Conservation (phyloP, 2,888 invertebrate species). For the Phymatocera aterrima region DNA sequence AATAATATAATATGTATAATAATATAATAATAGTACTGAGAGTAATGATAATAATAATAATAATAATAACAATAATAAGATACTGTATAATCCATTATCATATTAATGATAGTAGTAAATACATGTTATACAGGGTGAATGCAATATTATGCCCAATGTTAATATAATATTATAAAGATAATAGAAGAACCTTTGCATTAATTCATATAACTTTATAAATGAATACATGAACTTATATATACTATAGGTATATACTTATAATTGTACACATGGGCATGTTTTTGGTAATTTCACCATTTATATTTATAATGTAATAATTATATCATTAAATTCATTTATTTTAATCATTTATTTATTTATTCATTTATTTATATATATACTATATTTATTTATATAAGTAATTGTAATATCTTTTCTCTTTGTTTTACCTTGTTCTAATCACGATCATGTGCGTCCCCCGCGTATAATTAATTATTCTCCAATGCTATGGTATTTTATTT, state of each 20-base stretch:
- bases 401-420: conserved; percentile 54
- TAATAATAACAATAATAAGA: conserved; percentile 30
- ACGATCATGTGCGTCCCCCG: neutral
- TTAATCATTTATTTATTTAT: too few relatives aligned
- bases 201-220: conserved; percentile 66
- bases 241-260: conserved; percentile 63
- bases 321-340: conserved; percentile 59
- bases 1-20: conserved; percentile 64
- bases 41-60: conserved; percentile 63
- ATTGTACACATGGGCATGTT: conserved; percentile 48
- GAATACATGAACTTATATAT: conserved; percentile 70
- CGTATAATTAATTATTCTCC: neutral
- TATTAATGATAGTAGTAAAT: conserved; percentile 58
- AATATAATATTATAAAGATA: conserved; percentile 48
- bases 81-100: conserved; percentile 25
- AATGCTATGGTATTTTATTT: neutral
- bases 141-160: conserved; percentile 60
- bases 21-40: conserved; percentile 61
- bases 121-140: conserved; percentile 72
- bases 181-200: conserved; percentile 56
- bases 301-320: conserved; percentile 61
- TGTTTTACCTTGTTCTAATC: conserved; percentile 15
- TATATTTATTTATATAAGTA: conserved; percentile 63
- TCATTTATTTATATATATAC: conserved; percentile 56
- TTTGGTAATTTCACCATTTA: conserved; percentile 52